Evolutionary conservation across 2,888 invertebrate species (phyloP).

Genomic region (Ophion ventricosus): DNA sequence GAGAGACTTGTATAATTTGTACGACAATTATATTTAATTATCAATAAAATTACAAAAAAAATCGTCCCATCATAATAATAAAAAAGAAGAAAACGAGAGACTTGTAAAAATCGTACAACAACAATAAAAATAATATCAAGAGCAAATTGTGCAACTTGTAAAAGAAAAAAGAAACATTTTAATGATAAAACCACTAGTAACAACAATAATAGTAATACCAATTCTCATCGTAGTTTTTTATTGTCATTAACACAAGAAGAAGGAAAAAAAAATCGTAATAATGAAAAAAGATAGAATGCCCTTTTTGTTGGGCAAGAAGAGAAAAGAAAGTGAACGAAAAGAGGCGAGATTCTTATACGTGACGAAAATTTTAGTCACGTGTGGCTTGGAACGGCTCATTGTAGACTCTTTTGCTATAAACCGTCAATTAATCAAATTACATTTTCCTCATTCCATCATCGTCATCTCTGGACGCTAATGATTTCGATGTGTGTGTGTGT

Average conservation of each 20-base stretch:
- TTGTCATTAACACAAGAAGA: neutral
- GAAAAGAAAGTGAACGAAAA: slow-evolving; percentile 4
- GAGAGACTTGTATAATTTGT: neutral
- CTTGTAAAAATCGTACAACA: too few relatives aligned
- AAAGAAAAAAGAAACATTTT: too few relatives aligned
- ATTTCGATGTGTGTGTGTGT: slow-evolving; percentile 11
- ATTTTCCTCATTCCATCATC: slow-evolving; percentile 10
- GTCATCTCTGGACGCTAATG: neutral
- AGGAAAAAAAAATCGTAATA: neutral
- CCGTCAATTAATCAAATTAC: slow-evolving; percentile 58
- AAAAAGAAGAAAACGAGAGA: too few relatives aligned
- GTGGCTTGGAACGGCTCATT: slow-evolving; percentile 4
- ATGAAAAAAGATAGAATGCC: neutral
- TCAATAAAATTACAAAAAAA: too few relatives aligned
- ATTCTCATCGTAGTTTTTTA: neutral
- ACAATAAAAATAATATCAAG: too few relatives aligned
- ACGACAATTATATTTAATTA: too few relatives aligned
- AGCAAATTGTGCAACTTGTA: too few relatives aligned
- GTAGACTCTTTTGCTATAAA: slow-evolving; percentile 21
- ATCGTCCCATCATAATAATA: too few relatives aligned
- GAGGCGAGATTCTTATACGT: neutral
- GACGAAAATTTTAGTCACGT: slow-evolving; percentile 22
- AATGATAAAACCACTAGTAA: too few relatives aligned
- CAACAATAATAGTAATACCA: neutral
- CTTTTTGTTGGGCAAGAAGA: neutral